These are phyloP conservation scores for Cotesia glomerata DNA, from an alignment of 1,140 invertebrate species.

Conservation along the genomic window DNA sequence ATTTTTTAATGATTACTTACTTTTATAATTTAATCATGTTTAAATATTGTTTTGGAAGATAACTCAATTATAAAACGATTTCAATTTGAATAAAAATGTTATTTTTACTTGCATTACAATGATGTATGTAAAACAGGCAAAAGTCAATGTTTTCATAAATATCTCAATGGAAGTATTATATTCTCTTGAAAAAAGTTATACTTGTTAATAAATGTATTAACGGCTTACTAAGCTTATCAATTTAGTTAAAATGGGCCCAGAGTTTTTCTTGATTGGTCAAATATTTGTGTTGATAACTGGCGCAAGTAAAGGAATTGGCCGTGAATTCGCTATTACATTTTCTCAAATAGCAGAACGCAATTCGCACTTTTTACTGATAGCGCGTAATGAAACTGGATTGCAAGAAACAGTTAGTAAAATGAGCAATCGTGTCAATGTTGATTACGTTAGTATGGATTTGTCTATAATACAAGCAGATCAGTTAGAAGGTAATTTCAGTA, in stretches of 20 bases:
- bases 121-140: no score
- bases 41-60: no score
- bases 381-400: constrained; percentile 72
- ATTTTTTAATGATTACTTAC: no score
- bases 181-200: no score
- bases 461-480: constrained; percentile 59
- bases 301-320: constrained; percentile 87
- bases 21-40: no score
- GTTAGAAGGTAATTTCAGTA: constrained; percentile 53
- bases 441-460: constrained; percentile 68
- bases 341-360: constrained; percentile 66
- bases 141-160: no score
- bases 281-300: constrained; percentile 77
- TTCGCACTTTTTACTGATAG: constrained; percentile 78
- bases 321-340: constrained; percentile 75
- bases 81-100: no score
- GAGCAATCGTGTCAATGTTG: constrained; percentile 58
- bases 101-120: no score
- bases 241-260: constrained; percentile 21
- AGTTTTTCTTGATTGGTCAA: constrained; percentile 57
- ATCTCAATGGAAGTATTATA: no score
- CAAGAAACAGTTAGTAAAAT: constrained; percentile 67
- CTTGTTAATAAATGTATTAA: no score
- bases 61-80: no score
- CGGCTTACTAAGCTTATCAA: no score